These are phyloP conservation scores for Lithophane ornitopus DNA, from an alignment of 2,888 invertebrate species.

Conservation along the genomic window DNA sequence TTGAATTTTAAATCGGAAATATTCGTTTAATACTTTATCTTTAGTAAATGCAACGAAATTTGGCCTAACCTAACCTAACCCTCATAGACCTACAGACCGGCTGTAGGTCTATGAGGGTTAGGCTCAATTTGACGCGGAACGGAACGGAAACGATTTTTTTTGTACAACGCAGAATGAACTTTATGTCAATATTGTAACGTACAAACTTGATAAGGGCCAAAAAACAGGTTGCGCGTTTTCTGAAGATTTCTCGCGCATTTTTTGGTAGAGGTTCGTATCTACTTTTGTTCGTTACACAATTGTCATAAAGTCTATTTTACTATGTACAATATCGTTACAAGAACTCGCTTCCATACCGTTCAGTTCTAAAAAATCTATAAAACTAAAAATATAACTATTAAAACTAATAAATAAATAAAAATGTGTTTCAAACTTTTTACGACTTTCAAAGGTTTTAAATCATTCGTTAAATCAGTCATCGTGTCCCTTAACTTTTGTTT, in stretches of 20 bases:
- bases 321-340: not conserved
- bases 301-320: not conserved
- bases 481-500: conserved; percentile 40
- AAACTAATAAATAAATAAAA: not conserved
- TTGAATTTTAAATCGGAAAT: not conserved
- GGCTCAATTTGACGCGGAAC: not conserved
- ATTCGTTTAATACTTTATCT: not conserved
- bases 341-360: not conserved
- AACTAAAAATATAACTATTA: conserved; percentile 8
- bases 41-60: not conserved
- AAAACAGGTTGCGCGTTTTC: not conserved
- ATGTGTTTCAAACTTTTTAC: conserved; percentile 38
- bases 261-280: not conserved
- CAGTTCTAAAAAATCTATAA: not conserved
- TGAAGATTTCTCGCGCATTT: not conserved
- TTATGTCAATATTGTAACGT: not conserved
- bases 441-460: conserved; percentile 43
- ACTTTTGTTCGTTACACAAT: not conserved
- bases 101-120: not conserved
- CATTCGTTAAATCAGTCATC: conserved; percentile 23
- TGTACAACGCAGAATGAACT: not conserved
- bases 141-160: not conserved
- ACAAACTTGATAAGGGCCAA: not conserved
- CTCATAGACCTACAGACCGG: no score
- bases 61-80: no score